phyloP scores from a whole-genome alignment of 2,888 invertebrate genomes.

The Acheta domesticus region DNA sequence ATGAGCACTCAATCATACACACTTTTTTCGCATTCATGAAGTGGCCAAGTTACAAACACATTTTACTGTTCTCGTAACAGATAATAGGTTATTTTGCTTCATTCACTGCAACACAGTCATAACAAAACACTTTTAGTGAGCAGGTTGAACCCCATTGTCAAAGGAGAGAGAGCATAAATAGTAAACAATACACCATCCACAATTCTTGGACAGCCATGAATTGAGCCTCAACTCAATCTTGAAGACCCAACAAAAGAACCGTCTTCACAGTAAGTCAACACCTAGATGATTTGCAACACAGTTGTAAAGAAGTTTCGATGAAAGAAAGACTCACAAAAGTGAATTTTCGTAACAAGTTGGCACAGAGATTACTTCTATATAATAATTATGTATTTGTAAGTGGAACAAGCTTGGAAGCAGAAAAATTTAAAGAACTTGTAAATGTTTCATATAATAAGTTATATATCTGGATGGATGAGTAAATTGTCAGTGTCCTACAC shows the following conservation, averaged over 20 bases:
- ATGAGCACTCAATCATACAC: too few species aligned
- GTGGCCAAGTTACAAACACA: too few species aligned
- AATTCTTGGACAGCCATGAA: not conserved
- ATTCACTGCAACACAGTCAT: too few species aligned
- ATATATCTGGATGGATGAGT: conserved; percentile 6
- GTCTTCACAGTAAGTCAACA: not conserved
- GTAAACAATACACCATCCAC: not conserved
- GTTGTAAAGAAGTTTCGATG: not conserved
- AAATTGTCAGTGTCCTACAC: conserved; percentile 2
- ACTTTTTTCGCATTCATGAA: too few species aligned
- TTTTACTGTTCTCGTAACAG: too few species aligned
- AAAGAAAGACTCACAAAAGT: conserved; percentile 4
- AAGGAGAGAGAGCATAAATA: not conserved
- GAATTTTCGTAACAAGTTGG: conserved; percentile 5
- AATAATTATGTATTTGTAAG: not conserved
- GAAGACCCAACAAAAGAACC: not conserved
- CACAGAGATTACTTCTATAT: not conserved
- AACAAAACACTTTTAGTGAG: not conserved
- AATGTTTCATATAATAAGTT: conserved; percentile 11
- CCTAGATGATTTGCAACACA: not conserved
- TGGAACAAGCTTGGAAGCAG: conserved; percentile 9
- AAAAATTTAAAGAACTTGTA: conserved; percentile 5
- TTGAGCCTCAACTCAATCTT: not conserved
- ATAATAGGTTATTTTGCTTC: too few species aligned
- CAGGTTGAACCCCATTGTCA: not conserved